Percentiles rank a stretch among this genome's conserved stretches.
Evolutionary conservation across 92 coral and sea anemone species (phyloP).

Genomic region (Desmophyllum pertusum): DNA sequence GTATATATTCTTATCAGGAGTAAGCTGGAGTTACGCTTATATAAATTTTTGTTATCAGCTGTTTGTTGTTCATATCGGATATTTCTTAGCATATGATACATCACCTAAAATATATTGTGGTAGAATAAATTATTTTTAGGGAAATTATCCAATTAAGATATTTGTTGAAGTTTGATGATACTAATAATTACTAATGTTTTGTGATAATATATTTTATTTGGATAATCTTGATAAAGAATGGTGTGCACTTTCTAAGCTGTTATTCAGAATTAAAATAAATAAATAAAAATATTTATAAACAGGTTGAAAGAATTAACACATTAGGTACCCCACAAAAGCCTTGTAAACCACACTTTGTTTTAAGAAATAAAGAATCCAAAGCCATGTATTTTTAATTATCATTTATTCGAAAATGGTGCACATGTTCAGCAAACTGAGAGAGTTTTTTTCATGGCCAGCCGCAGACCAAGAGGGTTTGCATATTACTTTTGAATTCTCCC

Average conservation of each 20-base stretch:
- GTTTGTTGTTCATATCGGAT: constrained; percentile 6
- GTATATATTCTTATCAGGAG: not conserved
- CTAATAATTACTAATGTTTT: not conserved
- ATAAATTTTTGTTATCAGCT: not conserved
- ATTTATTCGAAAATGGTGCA: no score
- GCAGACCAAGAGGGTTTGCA: no score
- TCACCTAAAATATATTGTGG: not conserved
- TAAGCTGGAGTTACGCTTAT: not conserved
- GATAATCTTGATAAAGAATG: not conserved
- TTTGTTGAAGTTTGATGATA: not conserved
- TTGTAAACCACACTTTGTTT: not conserved
- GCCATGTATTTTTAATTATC: not conserved
- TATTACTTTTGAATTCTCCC: no score
- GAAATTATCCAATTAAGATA: constrained; percentile 14
- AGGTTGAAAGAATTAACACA: not conserved
- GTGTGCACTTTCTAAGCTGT: not conserved
- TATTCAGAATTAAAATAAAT: not conserved
- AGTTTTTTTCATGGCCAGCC: no score
- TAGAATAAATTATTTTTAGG: not conserved
- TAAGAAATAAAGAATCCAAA: no score
- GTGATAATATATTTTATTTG: not conserved
- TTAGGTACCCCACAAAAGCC: not conserved
- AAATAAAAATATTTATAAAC: not conserved
- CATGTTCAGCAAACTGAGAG: no score
- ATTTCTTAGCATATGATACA: not conserved